These are phyloP conservation scores for Oophaga pumilio DNA, from an alignment of 2,113 vertebrate genomes.

Conservation along the genomic window DNA sequence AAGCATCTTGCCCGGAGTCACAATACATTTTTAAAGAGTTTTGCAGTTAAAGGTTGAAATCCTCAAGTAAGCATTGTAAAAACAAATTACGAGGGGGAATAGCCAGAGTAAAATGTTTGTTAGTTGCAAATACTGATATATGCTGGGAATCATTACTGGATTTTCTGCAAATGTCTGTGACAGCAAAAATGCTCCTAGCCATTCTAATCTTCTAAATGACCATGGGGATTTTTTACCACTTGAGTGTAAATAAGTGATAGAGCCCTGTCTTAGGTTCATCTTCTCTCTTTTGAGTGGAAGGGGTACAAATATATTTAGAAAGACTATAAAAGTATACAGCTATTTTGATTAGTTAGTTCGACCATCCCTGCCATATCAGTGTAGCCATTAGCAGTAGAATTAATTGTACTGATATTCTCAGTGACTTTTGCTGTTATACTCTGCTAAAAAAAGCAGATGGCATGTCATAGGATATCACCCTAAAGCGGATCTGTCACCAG, in stretches of 20 bases:
- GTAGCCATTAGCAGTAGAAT: too few relatives aligned
- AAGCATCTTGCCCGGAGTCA: not conserved
- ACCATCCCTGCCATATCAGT: too few relatives aligned
- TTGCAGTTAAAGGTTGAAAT: slow-evolving; percentile 23
- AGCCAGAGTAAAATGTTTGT: slow-evolving; percentile 24
- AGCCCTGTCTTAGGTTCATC: not conserved
- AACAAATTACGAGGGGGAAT: slow-evolving; percentile 24
- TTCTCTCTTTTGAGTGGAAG: too few relatives aligned
- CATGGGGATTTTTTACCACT: not conserved
- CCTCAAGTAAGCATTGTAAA: slow-evolving; percentile 28
- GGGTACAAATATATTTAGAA: too few relatives aligned
- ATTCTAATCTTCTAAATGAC: not conserved
- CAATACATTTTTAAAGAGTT: slow-evolving; percentile 47
- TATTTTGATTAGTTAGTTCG: too few relatives aligned
- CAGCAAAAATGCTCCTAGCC: not conserved
- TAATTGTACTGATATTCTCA: too few relatives aligned
- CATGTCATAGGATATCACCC: too few relatives aligned
- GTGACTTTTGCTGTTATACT: too few relatives aligned
- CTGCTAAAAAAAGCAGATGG: too few relatives aligned
- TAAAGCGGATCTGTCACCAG: too few relatives aligned
- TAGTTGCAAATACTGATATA: not conserved
- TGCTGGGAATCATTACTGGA: not conserved
- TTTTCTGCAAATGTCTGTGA: not conserved
- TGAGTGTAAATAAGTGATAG: not conserved
- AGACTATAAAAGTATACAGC: too few relatives aligned